Evolutionary conservation across 1,140 invertebrate genomes (phyloP).

Genomic region (Acromyrmex echinatior): DNA sequence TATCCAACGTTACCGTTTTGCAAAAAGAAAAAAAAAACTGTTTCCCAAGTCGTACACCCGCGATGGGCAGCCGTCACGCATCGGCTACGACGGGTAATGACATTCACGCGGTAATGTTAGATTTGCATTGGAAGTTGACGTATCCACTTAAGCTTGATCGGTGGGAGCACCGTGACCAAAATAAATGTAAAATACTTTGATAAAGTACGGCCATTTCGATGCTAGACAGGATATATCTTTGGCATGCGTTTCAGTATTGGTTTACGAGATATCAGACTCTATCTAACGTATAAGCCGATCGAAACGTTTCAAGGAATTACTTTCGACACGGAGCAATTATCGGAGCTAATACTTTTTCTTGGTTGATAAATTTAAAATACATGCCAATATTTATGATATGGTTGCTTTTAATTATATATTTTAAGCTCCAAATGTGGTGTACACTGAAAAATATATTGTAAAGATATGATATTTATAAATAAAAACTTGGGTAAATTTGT

Average conservation of each 20-base stretch:
- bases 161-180: neutral
- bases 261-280: neutral
- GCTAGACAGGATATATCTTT: neutral
- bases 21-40: slow-evolving; percentile 15
- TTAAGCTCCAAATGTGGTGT: neutral
- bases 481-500: neutral
- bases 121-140: slow-evolving; percentile 2
- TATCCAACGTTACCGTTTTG: slow-evolving; percentile 52
- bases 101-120: slow-evolving; percentile 26
- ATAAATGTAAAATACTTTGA: slow-evolving; percentile 43
- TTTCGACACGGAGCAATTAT: slow-evolving; percentile 6
- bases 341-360: neutral
- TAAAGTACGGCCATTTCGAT: neutral
- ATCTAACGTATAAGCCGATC: neutral
- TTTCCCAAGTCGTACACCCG: slow-evolving; percentile 1
- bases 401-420: slow-evolving; percentile 3
- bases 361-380: neutral
- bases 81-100: neutral
- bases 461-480: slow-evolving; percentile 1
- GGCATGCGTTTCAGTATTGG: neutral
- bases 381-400: neutral
- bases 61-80: slow-evolving; percentile 7
- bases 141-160: neutral
- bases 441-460: neutral
- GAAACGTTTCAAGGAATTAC: neutral